Conservation (phyloP, 2,113 vertebrate species). For the Hemicordylus capensis region DNA sequence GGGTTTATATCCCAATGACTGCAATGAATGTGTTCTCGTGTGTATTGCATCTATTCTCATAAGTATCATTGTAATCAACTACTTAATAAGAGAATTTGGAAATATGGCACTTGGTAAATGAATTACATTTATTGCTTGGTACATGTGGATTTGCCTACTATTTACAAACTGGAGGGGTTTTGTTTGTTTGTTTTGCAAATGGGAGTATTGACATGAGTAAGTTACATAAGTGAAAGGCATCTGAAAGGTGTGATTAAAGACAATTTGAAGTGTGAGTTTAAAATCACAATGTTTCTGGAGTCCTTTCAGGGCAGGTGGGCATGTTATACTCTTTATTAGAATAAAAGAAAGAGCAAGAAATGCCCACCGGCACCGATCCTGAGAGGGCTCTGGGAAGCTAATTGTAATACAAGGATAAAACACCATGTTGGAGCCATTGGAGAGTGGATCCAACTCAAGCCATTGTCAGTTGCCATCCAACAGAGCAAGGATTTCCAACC, state of each 20-base stretch:
- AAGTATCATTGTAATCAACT: not conserved
- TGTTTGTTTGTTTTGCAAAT: constrained; percentile 51
- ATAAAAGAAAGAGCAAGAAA: constrained; percentile 65
- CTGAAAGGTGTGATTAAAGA: constrained; percentile 67
- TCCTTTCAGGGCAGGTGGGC: no score
- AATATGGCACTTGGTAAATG: constrained; percentile 16
- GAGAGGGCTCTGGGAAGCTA: constrained; percentile 57
- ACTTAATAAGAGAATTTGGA: not conserved
- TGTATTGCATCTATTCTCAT: not conserved
- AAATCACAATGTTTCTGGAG: constrained; percentile 54
- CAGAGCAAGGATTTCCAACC: no score
- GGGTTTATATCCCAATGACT: not conserved
- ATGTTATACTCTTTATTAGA: no score
- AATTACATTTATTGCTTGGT: constrained; percentile 46
- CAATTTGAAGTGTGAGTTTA: constrained; percentile 58
- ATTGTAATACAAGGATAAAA: constrained; percentile 54
- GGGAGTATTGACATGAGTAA: constrained; percentile 64
- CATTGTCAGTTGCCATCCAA: constrained; percentile 58
- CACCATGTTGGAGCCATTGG: constrained; percentile 40
- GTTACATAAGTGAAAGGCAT: constrained; percentile 60
- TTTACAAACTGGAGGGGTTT: constrained; percentile 26
- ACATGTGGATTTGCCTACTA: constrained; percentile 51
- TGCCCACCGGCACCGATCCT: constrained; percentile 50
- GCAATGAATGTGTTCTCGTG: not conserved
- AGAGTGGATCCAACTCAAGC: constrained; percentile 60